Evolutionary conservation across 2,113 vertebrate species (phyloP), one percentile per base, ranked within the genome.

Genomic region (Oryzias melastigma): DNA sequence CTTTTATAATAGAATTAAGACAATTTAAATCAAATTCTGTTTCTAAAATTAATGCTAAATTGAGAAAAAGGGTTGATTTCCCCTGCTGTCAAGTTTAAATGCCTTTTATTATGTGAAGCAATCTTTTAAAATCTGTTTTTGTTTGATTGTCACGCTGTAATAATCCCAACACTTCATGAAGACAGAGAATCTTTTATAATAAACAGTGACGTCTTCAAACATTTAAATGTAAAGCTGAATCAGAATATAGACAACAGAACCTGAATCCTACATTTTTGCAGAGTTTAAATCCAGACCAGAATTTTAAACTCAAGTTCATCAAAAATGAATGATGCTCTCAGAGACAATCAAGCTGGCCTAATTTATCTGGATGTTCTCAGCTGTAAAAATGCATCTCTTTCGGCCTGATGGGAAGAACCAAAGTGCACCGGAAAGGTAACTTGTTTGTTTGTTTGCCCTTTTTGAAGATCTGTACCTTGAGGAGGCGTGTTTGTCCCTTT

Each of bases 251-350:
- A 58, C 18, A 20, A 0, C 15, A 52, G 44, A 68, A 49, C 20
- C 25, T 52, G 24, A 52, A 24, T 41, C 29, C 42, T 52, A 29
- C 42, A 8, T 29, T 24, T 7, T 65, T 1, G 1, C 52, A 41
- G 29, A 47, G 54, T 4, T 27, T 59, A 42, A 60, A 42, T 42
- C 45, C 58, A 52, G 1, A 14, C n/a, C 62, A 65, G 52, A 44
- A 52, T 45, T 66, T 64, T 54, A n/a, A 66, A 75, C 53, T 47
- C 43, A 15, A 55, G 58, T 19, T 43, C n/a, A 82, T 80, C 25
- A 75, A 87, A 81, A 67, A 85, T 85, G 62, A 18, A 85, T 77
- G 80, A 69, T 14, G 64, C 64, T 67, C 59, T 73, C 54, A 65
- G 46, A 73, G 17, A 68, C 61, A 14, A 71, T 70, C 66, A 67